These are phyloP conservation scores for Otolemur garnettii DNA, from an alignment of 2,113 vertebrate species.

Conservation along the genomic window DNA sequence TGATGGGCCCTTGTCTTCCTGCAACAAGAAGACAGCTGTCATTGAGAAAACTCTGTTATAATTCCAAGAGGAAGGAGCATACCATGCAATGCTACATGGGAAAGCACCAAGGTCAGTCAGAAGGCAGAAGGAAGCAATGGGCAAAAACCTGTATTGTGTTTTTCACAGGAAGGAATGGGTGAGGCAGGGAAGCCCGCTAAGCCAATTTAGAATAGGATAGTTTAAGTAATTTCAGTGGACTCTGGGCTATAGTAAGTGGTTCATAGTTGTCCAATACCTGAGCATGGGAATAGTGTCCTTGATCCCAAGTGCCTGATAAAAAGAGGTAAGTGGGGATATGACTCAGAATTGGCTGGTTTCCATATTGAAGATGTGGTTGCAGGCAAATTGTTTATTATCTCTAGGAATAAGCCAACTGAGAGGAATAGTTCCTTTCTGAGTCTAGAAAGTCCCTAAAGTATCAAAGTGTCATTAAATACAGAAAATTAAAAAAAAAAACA, in stretches of 20 bases:
- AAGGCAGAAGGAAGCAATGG: not conserved
- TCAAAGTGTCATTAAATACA: not conserved
- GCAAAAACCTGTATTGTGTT: not conserved
- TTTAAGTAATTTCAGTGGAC: not conserved
- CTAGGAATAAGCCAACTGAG: not conserved
- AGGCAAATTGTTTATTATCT: not conserved
- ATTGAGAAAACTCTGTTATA: not conserved
- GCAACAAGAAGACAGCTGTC: not conserved
- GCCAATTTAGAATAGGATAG: not conserved
- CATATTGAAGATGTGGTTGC: not conserved
- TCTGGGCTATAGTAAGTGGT: not conserved
- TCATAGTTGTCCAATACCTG: not conserved
- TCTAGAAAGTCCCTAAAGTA: not conserved
- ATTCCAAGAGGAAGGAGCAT: not conserved
- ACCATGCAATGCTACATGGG: not conserved
- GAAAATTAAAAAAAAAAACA: not conserved
- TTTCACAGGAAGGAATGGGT: not conserved
- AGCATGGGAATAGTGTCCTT: not conserved
- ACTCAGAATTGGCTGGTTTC: not conserved
- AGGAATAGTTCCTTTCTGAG: not conserved
- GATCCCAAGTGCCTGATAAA: not conserved
- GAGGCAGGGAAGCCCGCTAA: not conserved
- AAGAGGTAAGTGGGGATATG: not conserved
- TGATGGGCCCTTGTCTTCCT: too few relatives aligned
- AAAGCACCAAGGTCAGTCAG: not conserved